Base-by-base conservation (phyloP, 2,888 invertebrate genomes). In the Odontothrips loti region DNA sequence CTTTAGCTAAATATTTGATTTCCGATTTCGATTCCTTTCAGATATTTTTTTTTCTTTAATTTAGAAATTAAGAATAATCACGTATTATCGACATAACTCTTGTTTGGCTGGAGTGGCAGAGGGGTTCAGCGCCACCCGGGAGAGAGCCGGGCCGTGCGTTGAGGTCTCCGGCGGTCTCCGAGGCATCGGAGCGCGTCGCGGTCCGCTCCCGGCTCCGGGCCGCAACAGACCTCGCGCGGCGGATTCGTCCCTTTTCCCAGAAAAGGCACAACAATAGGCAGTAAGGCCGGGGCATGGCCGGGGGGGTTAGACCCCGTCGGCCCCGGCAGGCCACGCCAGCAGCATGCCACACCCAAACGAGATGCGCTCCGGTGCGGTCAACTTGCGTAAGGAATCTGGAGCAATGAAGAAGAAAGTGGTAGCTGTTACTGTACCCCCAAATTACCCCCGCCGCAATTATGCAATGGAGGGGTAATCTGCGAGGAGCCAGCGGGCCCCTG, bases 361-460 rank as follows among this genome's bases (percentile, higher is more conserved):
- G 68, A 75, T 75, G 68, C 68, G 27, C 68, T 20, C 58, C 58
- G 20, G 20, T 20, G 58, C 58, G 58, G 58, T 20, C 58, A 75
- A 23, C 68, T 75, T 75, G 68, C 68, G 68, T 75, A 75, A 75
- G 68, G 68, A 75, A 75, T 75, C 68, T 75, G 68, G 68, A 58
- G 58, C 58, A 58, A 58, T 6, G 58, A 27, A n/a, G 12, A 75
- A 12, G 68, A 75, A 75, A 27, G 27, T 12, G 68, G 27, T 27
- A 75, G 68, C 68, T 27, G 68, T 75, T 27, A 75, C 68, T 75
- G 23, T 12, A 27, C 27, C 68, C 68, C 68, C 68, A 75, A 75
- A 75, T 75, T 75, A 75, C 68, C 68, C 68, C 27, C 27, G 34
- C 15, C 58, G 58, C 23, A 75, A 75, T 75, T 75, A 75, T 27